These are phyloP conservation scores for Acleris emargana DNA, from an alignment of 2,888 invertebrate genomes.

Conservation along the genomic window DNA sequence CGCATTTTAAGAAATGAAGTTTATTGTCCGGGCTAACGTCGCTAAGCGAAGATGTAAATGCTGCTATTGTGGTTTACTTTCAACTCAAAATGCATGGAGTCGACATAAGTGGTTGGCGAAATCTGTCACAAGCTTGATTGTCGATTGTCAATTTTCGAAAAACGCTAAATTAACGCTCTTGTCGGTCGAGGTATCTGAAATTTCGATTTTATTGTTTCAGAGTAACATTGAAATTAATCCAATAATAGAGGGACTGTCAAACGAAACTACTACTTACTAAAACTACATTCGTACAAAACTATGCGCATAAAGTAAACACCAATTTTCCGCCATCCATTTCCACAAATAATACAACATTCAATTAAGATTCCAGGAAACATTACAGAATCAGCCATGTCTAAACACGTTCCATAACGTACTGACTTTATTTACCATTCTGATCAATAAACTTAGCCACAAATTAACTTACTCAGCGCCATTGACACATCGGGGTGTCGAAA, in stretches of 20 bases:
- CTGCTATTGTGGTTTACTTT: too few relatives aligned
- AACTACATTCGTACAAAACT: not conserved
- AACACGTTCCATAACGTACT: conserved; percentile 26
- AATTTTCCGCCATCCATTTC: conserved; percentile 7
- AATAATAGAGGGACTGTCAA: not conserved
- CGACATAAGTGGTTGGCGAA: too few relatives aligned
- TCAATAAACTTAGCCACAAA: conserved; percentile 20
- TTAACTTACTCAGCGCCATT: not conserved
- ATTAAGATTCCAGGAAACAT: conserved; percentile 34
- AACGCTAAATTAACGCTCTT: too few relatives aligned
- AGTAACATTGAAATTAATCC: not conserved
- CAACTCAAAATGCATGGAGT: too few relatives aligned
- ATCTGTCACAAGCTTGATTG: too few relatives aligned
- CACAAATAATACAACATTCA: conserved; percentile 32
- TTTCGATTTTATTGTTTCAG: conserved; percentile 27
- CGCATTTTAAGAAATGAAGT: too few relatives aligned
- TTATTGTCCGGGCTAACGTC: too few relatives aligned
- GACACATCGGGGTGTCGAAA: too few relatives aligned
- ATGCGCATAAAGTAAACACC: not conserved
- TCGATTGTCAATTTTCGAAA: too few relatives aligned
- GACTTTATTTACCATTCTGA: conserved; percentile 20
- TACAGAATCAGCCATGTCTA: conserved; percentile 25
- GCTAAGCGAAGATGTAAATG: too few relatives aligned
- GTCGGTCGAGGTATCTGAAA: too few relatives aligned
- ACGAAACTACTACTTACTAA: not conserved